Evolutionary conservation across 1,140 invertebrate species (phyloP), one percentile per base, ranked within the genome.

Genomic region (Conopomorpha cramerella): DNA sequence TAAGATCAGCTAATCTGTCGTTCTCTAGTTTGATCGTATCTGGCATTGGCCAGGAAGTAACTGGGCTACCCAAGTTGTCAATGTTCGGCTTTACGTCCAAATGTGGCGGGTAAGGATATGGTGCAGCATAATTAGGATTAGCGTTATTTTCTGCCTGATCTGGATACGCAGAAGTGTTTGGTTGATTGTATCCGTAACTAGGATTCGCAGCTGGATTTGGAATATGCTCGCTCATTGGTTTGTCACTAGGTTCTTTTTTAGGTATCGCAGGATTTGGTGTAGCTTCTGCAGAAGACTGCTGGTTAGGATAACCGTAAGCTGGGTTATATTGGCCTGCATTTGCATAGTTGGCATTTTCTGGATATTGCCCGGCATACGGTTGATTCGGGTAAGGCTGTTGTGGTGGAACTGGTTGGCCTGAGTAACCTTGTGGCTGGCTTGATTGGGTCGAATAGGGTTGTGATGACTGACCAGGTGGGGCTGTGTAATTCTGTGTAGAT

Each of bases 1-100:
- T 74, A 12, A 71, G 44, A n/a, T n/a, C n/a, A n/a, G n/a, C n/a
- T n/a, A n/a, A n/a, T 55, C 58, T 71, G 41, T 65, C 62, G n/a
- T 71, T 30, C 55, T 71, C 71, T 17, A 61, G 59, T 52, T 78
- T 78, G 7, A 79, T 40, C 14, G 63, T 56, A 39, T 70, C 66
- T 25, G 58, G 55, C 15, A 72, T 46, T 6, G 72, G 68, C 72
- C 68, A 73, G 2, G 68, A 54, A 18, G 65, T 64, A 6, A 72
- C 49, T 23, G 68, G 66, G 41, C 65, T 71, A 4, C 57, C 60
- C 10, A 60, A 64, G 32, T 66, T 71, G 28, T 55, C 59, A 14
- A 72, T 36, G 16, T 64, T 61, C 7, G 61, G 56, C 43, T 77
- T 73, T 14, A 63, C 70, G 46, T 73, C 68, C 12, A 71, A 34